Base-by-base conservation (phyloP, 2,888 invertebrate genomes). In the Automeris io region DNA sequence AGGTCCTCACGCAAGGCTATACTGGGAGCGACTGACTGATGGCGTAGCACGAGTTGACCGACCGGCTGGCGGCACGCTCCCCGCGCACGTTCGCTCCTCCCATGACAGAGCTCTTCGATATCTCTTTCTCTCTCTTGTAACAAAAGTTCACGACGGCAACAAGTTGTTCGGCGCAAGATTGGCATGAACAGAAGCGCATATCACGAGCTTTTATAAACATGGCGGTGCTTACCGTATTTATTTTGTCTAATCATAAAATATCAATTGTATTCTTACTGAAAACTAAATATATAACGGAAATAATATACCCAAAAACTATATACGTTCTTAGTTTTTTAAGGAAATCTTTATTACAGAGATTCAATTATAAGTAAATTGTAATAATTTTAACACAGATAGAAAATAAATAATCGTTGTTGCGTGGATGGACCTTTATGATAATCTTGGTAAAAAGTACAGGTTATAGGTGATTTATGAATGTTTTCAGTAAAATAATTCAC, bases 151-250 rank as follows among this genome's bases (percentile, higher is more conserved):
- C 78, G 77, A 69, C 78, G 78, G 85, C 86, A 85, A 85, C 85
- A 85, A 85, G 85, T 85, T 85, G 83, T 75, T 70, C 63, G 73
- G 80, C 75, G 65, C 78, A 70, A 85, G 83, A 85, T 85, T 83
- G 83, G 86, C 85, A 85, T 79, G 83, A 81, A 83, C 85, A 79
- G 85, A 70, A 86, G 83, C 83, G 81, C 72, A 78, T 83, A 74
- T 75, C 58, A 74, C 81, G 78, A 83, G 83, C 85, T 86, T 86
- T 83, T 81, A 83, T 82, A 83, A 85, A 81, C 81, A 85, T 82
- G 75, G 81, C 75, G 72, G 75, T 77, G 70, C 71, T 75, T 71
- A 75, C 77, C 76, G 78, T 83, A 75, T 83, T 86, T 83, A 78
- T 82, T 81, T 83, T 82, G 68, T 67, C 70, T 76, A 78, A 79